A percentile compares a stretch with the other conserved stretches of the same genome.
These are phyloP conservation scores for Eulemur albifrons DNA, from an alignment of 2,797 vertebrate genomes.

Conservation along the genomic window DNA sequence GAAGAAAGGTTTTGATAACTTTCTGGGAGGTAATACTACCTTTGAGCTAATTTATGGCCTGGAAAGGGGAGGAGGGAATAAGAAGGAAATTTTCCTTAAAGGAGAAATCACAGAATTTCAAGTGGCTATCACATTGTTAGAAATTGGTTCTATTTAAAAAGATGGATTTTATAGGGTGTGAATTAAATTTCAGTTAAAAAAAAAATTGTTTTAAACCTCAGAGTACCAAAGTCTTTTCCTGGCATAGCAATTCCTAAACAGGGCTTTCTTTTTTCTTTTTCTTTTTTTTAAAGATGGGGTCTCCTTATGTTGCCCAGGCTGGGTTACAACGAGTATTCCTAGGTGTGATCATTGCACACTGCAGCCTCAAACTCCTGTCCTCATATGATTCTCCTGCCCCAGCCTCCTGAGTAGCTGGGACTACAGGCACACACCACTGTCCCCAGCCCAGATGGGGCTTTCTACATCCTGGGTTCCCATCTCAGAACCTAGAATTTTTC, in stretches of 20 bases:
- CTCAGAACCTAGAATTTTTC: not conserved
- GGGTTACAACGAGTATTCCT: not conserved
- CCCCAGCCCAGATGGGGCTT: not conserved
- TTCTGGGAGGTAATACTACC: not conserved
- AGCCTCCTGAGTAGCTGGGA: not conserved
- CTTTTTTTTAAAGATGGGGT: not conserved
- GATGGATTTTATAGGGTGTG: not conserved
- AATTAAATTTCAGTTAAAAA: not conserved
- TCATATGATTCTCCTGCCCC: not conserved
- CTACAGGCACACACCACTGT: not conserved
- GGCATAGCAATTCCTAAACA: not conserved
- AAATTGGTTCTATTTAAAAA: not conserved
- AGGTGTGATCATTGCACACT: not conserved
- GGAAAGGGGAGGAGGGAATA: not conserved
- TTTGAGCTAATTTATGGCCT: not conserved
- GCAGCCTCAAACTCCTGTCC: not conserved
- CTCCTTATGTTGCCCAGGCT: not conserved
- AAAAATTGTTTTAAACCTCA: not conserved
- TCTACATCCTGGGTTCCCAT: not conserved
- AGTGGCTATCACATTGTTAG: not conserved
- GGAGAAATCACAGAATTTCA: slow-evolving; percentile 27
- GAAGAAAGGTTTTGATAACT: not conserved
- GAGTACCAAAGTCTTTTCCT: not conserved
- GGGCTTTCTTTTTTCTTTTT: not conserved
- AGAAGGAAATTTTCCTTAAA: not conserved